These are phyloP conservation scores for Pseudolycoriella hygida DNA, from an alignment of 2,888 invertebrate species.

Conservation along the genomic window DNA sequence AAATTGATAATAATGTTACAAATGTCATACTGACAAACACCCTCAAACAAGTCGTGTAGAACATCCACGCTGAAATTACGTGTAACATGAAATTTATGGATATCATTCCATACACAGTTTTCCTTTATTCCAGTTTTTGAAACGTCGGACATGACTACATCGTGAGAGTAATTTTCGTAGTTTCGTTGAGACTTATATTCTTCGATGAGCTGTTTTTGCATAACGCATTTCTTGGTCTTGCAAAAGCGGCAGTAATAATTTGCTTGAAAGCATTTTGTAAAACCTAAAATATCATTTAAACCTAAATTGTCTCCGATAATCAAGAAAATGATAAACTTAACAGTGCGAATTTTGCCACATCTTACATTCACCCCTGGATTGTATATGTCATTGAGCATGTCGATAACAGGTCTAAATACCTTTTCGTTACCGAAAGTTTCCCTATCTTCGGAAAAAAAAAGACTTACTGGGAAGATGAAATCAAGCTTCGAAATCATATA, in stretches of 20 bases:
- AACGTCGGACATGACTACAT: not conserved
- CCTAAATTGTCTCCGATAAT: constrained; percentile 4
- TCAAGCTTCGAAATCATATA: no score
- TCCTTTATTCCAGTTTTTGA: not conserved
- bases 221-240: not conserved
- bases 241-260: not conserved
- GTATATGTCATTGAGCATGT: no score
- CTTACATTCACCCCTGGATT: no score
- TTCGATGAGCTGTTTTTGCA: not conserved
- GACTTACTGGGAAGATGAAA: no score
- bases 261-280: not conserved
- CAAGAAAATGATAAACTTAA: not conserved
- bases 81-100: not conserved
- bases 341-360: no score
- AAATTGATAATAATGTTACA: not conserved
- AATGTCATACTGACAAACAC: not conserved
- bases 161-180: not conserved
- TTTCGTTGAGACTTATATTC: not conserved
- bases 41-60: constrained; percentile 1
- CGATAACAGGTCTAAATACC: no score
- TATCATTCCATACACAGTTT: not conserved
- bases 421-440: no score
- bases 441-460: no score
- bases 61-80: constrained; percentile 1
- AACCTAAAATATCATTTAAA: not conserved